A percentile compares a stretch with the other conserved stretches of the same genome.
Conservation (phyloP, 2,113 vertebrate genomes). For the Rousettus leschenaultii region DNA sequence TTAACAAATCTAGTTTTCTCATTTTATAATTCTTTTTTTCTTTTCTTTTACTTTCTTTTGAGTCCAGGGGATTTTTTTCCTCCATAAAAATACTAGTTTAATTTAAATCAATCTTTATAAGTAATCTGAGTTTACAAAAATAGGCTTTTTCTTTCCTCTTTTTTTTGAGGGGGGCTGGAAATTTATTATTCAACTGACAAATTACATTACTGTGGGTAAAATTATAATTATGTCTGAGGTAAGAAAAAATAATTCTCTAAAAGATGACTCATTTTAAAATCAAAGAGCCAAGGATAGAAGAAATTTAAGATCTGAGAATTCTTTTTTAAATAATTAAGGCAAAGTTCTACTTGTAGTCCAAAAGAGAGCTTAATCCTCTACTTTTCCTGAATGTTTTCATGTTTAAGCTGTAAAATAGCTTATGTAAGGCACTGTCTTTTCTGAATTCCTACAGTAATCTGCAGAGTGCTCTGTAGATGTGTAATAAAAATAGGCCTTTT, state of each 20-base stretch:
- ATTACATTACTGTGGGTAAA: constrained; percentile 52
- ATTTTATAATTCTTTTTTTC: constrained; percentile 5
- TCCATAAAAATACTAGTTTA: constrained; percentile 24
- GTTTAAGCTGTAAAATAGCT: neutral
- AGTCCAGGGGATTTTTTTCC: neutral
- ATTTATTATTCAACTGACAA: constrained; percentile 44
- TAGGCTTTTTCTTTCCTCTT: neutral
- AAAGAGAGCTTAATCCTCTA: neutral
- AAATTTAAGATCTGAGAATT: neutral
- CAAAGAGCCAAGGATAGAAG: constrained; percentile 45
- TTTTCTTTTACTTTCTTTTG: neutral
- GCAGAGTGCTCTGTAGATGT: neutral
- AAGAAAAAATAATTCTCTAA: constrained; percentile 61
- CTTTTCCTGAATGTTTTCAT: neutral
- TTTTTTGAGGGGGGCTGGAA: neutral
- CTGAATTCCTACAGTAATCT: neutral
- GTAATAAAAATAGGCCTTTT: neutral
- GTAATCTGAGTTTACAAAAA: constrained; percentile 38
- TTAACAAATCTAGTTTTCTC: neutral
- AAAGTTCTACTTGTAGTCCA: neutral
- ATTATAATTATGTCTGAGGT: constrained; percentile 61
- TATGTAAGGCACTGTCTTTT: neutral
- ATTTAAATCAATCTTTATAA: constrained; percentile 38
- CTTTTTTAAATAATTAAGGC: constrained; percentile 27
- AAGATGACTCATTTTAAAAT: constrained; percentile 65